phyloP scores from a whole-genome alignment of 2,888 invertebrate genomes.

The Drosophila parthenogenetica region DNA sequence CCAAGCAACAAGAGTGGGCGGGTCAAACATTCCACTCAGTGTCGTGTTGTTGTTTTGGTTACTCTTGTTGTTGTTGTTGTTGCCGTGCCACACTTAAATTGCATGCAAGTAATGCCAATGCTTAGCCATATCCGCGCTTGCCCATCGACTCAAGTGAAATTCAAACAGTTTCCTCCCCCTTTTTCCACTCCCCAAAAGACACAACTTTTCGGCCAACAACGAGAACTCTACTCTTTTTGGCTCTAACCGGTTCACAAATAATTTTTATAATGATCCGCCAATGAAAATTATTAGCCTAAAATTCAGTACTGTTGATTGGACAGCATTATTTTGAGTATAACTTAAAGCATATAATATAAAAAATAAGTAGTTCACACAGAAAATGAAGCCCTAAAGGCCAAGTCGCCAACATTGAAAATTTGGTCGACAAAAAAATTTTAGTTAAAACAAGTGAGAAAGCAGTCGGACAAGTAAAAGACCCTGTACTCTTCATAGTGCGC shows the following conservation, averaged over 20 bases:
- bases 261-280: constrained; percentile 43
- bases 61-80: constrained; percentile 17
- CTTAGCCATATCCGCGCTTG: constrained; percentile 65
- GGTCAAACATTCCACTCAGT: constrained; percentile 62
- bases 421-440: too few species aligned
- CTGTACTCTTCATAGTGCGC: too few species aligned
- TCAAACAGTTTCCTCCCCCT: constrained; percentile 40
- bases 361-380: too few species aligned
- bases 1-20: constrained; percentile 67
- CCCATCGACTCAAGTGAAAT: constrained; percentile 60
- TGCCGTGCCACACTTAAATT: constrained; percentile 55
- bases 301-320: constrained; percentile 16
- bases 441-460: too few species aligned
- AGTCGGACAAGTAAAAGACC: too few species aligned
- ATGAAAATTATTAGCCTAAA: constrained; percentile 29
- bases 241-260: constrained; percentile 38
- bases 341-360: neutral
- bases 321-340: neutral
- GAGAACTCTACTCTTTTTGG: constrained; percentile 37
- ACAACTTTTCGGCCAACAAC: constrained; percentile 17
- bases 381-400: too few species aligned
- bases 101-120: constrained; percentile 70
- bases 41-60: constrained; percentile 16
- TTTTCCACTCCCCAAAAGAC: constrained; percentile 18
- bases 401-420: too few species aligned